Base-by-base conservation (phyloP, 1,140 invertebrate species). In the Meloidogyne hapla region DNA sequence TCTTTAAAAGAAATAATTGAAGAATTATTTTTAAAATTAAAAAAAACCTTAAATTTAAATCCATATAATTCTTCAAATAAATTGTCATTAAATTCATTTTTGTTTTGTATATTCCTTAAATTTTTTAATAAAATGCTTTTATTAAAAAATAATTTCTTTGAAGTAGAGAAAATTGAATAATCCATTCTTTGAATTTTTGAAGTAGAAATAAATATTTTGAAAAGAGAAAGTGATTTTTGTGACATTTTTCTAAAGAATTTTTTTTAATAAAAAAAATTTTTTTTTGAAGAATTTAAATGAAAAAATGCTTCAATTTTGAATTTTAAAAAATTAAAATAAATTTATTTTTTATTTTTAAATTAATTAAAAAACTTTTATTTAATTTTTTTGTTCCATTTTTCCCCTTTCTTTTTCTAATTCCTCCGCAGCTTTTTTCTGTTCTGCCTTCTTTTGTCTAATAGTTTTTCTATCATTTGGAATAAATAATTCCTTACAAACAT, bases 1-100 rank as follows among this genome's bases (percentile, higher is more conserved):
- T 56, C 48, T 56, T n/a, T 6, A n/a, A 18, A 18, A 6, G 5
- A 9, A n/a, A n/a, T 56, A n/a, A n/a, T n/a, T 8, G 1, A 5
- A n/a, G 6, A 56, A 56, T n/a, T n/a, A n/a, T 56, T 18, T 48
- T 48, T 18, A 3, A 56, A n/a, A 56, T 33, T n/a, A n/a, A 56
- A 56, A 8, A 6, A 21, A 56, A 56, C 48, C 48, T 56, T 4
- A 56, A 56, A 56, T 56, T 56, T 56, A 56, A 56, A 56, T n/a
- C n/a, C 48, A 56, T 56, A 56, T 56, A 56, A 56, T 56, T 56
- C 48, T 56, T 56, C 48, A 56, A 56, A 56, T 48, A 48, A 48
- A 8, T 56, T 56, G 18, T 56, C 48, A 56, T 56, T 18, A 56
- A 56, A 56, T 56, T 56, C 48, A 6, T 56, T 56, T 56, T 56